Evolutionary conservation across 2,797 vertebrate species (phyloP).

Genomic region (Gambusia yucatana): DNA sequence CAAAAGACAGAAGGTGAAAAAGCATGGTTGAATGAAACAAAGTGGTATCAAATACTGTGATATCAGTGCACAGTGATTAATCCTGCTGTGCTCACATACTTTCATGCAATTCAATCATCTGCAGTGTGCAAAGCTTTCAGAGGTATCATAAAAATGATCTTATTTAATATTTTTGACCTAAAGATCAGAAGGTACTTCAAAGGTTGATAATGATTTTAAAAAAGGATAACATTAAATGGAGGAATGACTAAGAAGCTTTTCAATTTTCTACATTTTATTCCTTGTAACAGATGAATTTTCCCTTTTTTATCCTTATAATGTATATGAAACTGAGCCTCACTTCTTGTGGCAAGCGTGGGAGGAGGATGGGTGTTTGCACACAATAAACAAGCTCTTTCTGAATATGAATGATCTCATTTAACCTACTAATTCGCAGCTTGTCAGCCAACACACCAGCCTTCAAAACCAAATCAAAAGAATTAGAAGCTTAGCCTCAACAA

Average conservation of each 20-base stretch:
- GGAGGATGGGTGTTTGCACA: conserved; percentile 51
- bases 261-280: conserved; percentile 15
- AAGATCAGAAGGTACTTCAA: not conserved
- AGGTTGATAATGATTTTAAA: not conserved
- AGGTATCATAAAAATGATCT: conserved; percentile 11
- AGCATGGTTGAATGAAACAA: conserved; percentile 24
- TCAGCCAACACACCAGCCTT: conserved; percentile 39
- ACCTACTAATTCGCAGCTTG: conserved; percentile 43
- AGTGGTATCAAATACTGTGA: conserved; percentile 38
- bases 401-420: conserved; percentile 68
- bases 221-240: conserved; percentile 14
- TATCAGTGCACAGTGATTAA: conserved; percentile 26
- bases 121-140: conserved; percentile 1
- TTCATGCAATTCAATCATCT: not conserved
- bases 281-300: conserved; percentile 26
- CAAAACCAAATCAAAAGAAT: conserved; percentile 28
- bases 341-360: conserved; percentile 30
- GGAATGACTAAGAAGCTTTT: not conserved
- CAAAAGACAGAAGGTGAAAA: conserved; percentile 25
- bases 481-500: conserved; percentile 26
- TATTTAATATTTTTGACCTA: conserved; percentile 8
- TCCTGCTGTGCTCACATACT: conserved; percentile 12
- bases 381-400: conserved; percentile 55
- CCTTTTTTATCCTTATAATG: conserved; percentile 18
- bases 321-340: conserved; percentile 42